Conservation (phyloP, 2,797 vertebrate genomes). For the Sebastolobus altivelis region DNA sequence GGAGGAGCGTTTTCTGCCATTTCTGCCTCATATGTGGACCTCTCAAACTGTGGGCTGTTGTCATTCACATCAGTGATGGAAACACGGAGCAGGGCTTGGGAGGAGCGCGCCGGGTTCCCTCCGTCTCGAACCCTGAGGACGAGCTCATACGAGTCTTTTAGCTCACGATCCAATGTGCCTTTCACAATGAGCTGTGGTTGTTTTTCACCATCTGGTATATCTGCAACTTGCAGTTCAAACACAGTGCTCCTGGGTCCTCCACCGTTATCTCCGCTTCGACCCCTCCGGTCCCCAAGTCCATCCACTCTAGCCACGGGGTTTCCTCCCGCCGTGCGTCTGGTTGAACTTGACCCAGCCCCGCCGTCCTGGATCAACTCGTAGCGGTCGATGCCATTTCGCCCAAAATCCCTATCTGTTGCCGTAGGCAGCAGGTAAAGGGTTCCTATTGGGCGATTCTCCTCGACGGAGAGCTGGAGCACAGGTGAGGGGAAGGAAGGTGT, state of each 20-base stretch:
- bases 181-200: conserved; percentile 98
- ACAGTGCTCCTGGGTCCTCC: conserved; percentile 88
- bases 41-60: conserved; percentile 96
- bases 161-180: conserved; percentile 94
- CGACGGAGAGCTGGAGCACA: conserved; percentile 96
- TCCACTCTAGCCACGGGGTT: conserved; percentile 76
- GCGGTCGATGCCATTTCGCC: conserved; percentile 95
- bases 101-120: conserved; percentile 92
- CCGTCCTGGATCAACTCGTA: conserved; percentile 95
- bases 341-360: conserved; percentile 75
- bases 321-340: conserved; percentile 74
- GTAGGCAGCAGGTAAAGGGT: conserved; percentile 97
- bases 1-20: conserved; percentile 95
- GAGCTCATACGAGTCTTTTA: conserved; percentile 94
- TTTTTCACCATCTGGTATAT: conserved; percentile 96
- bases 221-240: conserved; percentile 96
- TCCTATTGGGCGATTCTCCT: conserved; percentile 96
- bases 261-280: conserved; percentile 78
- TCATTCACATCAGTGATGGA: conserved; percentile 98
- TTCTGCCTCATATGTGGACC: conserved; percentile 93
- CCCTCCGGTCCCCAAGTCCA: conserved; percentile 79
- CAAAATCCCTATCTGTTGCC: conserved; percentile 95
- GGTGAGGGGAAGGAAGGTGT: conserved; percentile 97
- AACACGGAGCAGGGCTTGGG: conserved; percentile 94
- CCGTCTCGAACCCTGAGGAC: conserved; percentile 94